These are phyloP conservation scores for Ochropleura plecta DNA, from an alignment of 2,888 invertebrate genomes.

Conservation along the genomic window DNA sequence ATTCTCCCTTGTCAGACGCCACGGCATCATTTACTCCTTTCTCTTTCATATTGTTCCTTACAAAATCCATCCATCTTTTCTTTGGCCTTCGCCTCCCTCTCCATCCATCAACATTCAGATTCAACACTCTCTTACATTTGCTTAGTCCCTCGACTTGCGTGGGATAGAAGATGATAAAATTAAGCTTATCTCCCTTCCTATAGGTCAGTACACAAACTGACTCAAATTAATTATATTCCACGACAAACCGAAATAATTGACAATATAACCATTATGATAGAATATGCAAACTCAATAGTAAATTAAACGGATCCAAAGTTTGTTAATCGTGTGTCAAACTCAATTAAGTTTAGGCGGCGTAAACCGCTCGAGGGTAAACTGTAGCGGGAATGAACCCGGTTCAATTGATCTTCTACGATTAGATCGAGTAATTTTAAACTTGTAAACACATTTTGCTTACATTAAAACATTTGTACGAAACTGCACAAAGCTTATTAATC, in stretches of 20 bases:
- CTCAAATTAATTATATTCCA: not conserved
- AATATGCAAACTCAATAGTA: conserved; percentile 51
- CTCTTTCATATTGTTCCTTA: no score
- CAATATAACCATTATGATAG: conserved; percentile 37
- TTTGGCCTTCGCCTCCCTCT: no score
- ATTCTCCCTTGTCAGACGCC: no score
- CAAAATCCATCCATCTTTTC: no score
- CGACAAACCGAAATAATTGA: conserved; percentile 28
- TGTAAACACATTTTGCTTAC: conserved; percentile 20
- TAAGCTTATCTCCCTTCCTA: not conserved
- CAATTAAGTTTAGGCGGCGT: conserved; percentile 50
- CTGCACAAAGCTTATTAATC: no score
- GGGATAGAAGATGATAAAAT: not conserved
- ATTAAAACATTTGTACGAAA: not conserved
- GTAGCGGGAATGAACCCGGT: conserved; percentile 7
- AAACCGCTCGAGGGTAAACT: conserved; percentile 35
- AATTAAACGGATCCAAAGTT: conserved; percentile 51
- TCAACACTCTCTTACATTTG: no score
- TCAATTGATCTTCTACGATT: conserved; percentile 45
- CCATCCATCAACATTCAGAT: no score
- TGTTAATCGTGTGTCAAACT: conserved; percentile 59
- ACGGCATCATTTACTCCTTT: no score
- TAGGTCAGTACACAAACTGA: not conserved
- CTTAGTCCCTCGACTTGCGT: not conserved
- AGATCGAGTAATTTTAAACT: conserved; percentile 38